A percentile compares a stretch with the other conserved stretches of the same genome.
Evolutionary conservation across 64 coral and sea anemone genomes (phyloP).

Genomic region (Orbicella faveolata): DNA sequence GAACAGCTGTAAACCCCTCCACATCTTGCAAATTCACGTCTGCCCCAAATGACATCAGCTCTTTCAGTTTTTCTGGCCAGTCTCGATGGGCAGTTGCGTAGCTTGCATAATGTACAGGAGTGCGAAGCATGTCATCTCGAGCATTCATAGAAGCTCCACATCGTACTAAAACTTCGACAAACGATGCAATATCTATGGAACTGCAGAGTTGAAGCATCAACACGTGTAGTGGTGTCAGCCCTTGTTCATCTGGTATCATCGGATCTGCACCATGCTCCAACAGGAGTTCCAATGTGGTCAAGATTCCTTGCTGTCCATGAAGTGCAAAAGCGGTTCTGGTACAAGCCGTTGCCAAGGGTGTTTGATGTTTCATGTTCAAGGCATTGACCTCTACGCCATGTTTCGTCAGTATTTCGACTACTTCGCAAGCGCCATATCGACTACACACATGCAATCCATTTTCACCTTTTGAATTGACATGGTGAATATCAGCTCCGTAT

Average conservation of each 20-base stretch:
- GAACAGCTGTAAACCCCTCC: constrained; percentile 37
- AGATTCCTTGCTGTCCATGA: not conserved
- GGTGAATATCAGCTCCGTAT: constrained; percentile 36
- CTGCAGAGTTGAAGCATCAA: constrained; percentile 16
- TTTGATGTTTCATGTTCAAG: constrained; percentile 31
- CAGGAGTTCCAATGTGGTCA: constrained; percentile 7
- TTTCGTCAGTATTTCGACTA: constrained; percentile 46
- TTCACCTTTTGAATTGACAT: constrained; percentile 40
- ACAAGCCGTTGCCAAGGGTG: constrained; percentile 42
- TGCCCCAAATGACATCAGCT: constrained; percentile 7
- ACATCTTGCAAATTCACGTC: constrained; percentile 37
- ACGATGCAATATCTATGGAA: constrained; percentile 14
- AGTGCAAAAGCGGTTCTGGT: not conserved
- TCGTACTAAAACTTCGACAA: constrained; percentile 11
- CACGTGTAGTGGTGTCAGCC: constrained; percentile 33
- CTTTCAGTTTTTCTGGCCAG: constrained; percentile 1
- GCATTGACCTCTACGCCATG: constrained; percentile 38
- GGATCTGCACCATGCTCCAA: constrained; percentile 47
- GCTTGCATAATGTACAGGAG: constrained; percentile 48
- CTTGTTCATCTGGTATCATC: constrained; percentile 13
- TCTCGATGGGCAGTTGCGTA: not conserved
- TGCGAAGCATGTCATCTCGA: constrained; percentile 43
- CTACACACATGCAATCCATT: constrained; percentile 45
- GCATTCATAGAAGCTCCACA: constrained; percentile 34
- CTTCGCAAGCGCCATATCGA: constrained; percentile 7